Base-by-base conservation (phyloP, 1,140 invertebrate species). In the Nephotettix cincticeps region DNA sequence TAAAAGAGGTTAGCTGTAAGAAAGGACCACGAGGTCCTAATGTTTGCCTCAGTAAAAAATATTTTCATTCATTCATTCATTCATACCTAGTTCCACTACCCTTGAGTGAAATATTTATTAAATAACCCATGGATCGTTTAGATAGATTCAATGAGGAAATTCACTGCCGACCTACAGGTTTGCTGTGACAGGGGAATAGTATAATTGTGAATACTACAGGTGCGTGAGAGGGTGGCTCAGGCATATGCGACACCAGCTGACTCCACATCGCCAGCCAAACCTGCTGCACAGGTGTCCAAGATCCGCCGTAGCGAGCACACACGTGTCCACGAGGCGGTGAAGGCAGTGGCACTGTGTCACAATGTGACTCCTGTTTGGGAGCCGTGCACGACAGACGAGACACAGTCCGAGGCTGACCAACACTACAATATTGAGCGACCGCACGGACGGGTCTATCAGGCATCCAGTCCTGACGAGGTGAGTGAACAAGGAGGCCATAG, bases 331-430 rank as follows among this genome's bases (percentile, higher is more conserved):
- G 93, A 98, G 76, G 94, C 95, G 0, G 95, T 99, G 4, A 90
- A 95, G 76, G 96, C 97, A 0, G 82, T 99, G 14, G 97, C 97
- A 0, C 82, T 99, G 3, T 99, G 98, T 83, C 98, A 99, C 80
- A 99, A 99, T 83, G 98, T 99, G 0, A 99, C 98, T 0, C 98
- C 98, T 0, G 95, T 99, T 3, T 95, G 93, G 79, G 96, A 99
- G 76, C 29, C 68, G 1, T 1, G 32, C 19, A 69, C 87, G 0
- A 69, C 87, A 0, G 82, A 88, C 56, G 84, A 87, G 72, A 89
- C 87, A 17, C 89, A 91, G 79, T 83, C 89, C 74, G 87, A 91
- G 83, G 86, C 86, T 75, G 86, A 91, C 82, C 85, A 90, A 79
- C 86, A 89, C 80, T 83, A 82, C 69, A 78, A 70, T 27, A 67